Evolutionary conservation across 2,113 vertebrate genomes (phyloP).

Genomic region (Poicephalus meyeri): DNA sequence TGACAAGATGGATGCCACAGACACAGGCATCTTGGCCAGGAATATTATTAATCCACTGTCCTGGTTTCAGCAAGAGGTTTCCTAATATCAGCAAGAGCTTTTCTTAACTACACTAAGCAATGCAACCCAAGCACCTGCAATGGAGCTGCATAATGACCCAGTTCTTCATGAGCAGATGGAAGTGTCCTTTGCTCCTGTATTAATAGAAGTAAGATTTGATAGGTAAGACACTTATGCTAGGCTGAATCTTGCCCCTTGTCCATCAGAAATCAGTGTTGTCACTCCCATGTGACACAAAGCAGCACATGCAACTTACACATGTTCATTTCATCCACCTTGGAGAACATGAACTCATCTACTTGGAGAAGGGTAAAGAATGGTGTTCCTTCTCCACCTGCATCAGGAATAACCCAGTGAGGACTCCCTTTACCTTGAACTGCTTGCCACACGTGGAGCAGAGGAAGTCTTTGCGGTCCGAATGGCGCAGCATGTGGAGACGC

Average conservation of each 20-base stretch:
- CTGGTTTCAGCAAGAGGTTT: background rate
- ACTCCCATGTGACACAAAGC: background rate
- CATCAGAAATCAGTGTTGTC: background rate
- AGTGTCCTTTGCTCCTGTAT: background rate
- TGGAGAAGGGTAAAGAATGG: background rate
- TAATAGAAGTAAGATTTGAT: background rate
- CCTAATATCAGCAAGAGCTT: background rate
- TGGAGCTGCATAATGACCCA: background rate
- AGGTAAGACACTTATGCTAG: background rate
- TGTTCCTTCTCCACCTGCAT: background rate
- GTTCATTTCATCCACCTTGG: background rate
- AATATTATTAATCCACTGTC: background rate
- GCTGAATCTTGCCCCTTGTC: background rate
- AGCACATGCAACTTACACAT: accelerated
- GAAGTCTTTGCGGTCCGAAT: slow-evolving; percentile 97
- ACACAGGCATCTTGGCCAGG: background rate
- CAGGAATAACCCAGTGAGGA: background rate
- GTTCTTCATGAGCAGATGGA: background rate
- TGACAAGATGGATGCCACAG: background rate
- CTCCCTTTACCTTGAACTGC: slow-evolving; percentile 89
- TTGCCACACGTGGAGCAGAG: slow-evolving; percentile 97
- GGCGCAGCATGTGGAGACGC: slow-evolving; percentile 93
- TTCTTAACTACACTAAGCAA: background rate
- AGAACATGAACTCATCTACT: background rate
- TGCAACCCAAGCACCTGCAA: background rate